Base-by-base conservation (phyloP, 2,113 vertebrate species). In the Indicator indicator region DNA sequence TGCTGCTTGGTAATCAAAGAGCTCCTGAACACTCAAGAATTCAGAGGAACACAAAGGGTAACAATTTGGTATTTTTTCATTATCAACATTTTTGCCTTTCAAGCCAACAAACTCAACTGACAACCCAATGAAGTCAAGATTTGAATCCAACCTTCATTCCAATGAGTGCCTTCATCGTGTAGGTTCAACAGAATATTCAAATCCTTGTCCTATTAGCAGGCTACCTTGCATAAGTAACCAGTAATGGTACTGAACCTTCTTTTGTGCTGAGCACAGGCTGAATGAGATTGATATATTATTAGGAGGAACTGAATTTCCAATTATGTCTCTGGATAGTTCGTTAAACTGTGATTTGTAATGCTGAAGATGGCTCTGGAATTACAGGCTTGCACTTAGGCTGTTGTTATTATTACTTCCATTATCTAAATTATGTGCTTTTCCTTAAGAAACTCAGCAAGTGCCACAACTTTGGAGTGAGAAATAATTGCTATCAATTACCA, bases 331-430 rank as follows among this genome's bases (percentile, higher is more conserved):
- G 50, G 83, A 78, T 87, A 84, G 42, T 92, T 93, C 0, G 12
- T 88, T 77, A 48, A 92, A 32, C 63, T 94, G 55, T 71, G 56
- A 94, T 94, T 89, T 89, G 85, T 56, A 86, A 78, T 63, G 77
- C 6, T 69, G 69, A 54, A 89, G 50, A 88, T 42, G 92, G 85
- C 91, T 65, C 72, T 95, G 79, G 89, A 96, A 93, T 95, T 52
- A 81, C 11, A 85, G 80, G 46, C 33, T 64, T 91, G 27, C 85
- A 94, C 85, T 90, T 75, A 91, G 12, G 9, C 16, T 24, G 10
- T 20, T 62, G 70, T 48, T 32, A 18, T n/a, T 40, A 88, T 46
- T 59, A 87, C 38, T 90, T 71, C 63, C 28, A 36, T 91, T 90
- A 59, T 33, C 27, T 67, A 71, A 78, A 62, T 81, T 11, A 71